A percentile compares a stretch with the other conserved stretches of the same genome.
Conservation (phyloP, 2,113 vertebrate species). For the Perognathus longimembris region DNA sequence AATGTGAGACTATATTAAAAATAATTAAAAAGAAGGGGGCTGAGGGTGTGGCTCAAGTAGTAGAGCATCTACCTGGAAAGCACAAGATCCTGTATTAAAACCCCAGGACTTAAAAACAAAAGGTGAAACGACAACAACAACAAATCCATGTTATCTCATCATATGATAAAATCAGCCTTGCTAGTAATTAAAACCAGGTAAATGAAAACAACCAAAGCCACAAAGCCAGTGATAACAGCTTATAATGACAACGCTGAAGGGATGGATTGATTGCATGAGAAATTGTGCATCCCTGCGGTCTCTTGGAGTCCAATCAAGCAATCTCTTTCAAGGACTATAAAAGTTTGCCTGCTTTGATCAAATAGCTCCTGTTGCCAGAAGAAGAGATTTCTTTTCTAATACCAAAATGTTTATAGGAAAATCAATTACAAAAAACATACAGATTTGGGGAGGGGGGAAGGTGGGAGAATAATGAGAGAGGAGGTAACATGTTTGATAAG, state of each 20-base stretch:
- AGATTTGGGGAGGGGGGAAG: too few relatives aligned
- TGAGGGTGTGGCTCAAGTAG: too few relatives aligned
- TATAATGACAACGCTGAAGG: not conserved
- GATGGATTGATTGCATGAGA: not conserved
- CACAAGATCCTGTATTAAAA: too few relatives aligned
- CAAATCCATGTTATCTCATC: not conserved
- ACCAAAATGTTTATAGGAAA: not conserved
- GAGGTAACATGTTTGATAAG: too few relatives aligned
- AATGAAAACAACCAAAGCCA: slow-evolving; percentile 37
- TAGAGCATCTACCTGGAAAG: too few relatives aligned
- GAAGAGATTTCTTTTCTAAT: not conserved
- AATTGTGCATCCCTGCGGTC: not conserved
- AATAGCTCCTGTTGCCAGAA: not conserved
- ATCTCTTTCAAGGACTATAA: not conserved
- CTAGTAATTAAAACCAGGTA: slow-evolving; percentile 18
- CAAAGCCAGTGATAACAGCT: not conserved
- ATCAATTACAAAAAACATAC: not conserved
- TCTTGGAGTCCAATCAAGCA: not conserved
- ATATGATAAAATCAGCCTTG: not conserved
- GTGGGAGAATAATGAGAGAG: too few relatives aligned
- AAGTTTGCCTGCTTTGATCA: slow-evolving; percentile 11
- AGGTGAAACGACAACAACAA: too few relatives aligned
- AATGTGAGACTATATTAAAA: too few relatives aligned
- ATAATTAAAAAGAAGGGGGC: too few relatives aligned
- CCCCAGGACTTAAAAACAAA: too few relatives aligned